These are phyloP conservation scores for Ciconia boyciana DNA, from an alignment of 2,113 vertebrate genomes.

Conservation along the genomic window DNA sequence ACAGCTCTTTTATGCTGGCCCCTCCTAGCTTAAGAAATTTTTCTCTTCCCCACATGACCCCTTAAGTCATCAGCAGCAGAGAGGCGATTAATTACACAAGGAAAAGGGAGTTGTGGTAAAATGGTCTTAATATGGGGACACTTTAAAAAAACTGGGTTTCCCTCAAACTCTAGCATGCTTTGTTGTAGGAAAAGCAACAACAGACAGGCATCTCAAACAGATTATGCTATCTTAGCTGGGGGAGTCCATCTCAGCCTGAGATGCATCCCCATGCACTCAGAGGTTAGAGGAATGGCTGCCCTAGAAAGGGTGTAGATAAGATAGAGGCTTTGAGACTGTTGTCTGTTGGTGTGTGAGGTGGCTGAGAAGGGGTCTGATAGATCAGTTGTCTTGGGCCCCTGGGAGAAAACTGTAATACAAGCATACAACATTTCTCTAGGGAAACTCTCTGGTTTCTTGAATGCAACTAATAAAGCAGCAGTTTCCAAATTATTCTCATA, in stretches of 20 bases:
- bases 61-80: neutral
- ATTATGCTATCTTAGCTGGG: neutral
- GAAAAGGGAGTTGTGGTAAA: neutral
- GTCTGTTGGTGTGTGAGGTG: neutral
- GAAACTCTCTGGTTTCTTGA: neutral
- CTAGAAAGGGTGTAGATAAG: neutral
- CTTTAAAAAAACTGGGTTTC: neutral
- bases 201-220: neutral
- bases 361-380: neutral
- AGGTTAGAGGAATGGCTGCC: neutral
- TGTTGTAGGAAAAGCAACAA: neutral
- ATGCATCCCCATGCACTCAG: neutral
- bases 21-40: neutral
- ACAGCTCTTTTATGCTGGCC: neutral
- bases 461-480: neutral
- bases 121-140: neutral
- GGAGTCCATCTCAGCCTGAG: neutral
- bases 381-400: neutral
- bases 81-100: neutral
- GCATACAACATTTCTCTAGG: neutral
- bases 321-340: neutral
- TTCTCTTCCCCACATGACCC: neutral
- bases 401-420: neutral
- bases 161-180: neutral
- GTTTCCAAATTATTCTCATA: neutral